phyloP scores from a whole-genome alignment of 2,888 invertebrate species.

The Thereva nobilitata region DNA sequence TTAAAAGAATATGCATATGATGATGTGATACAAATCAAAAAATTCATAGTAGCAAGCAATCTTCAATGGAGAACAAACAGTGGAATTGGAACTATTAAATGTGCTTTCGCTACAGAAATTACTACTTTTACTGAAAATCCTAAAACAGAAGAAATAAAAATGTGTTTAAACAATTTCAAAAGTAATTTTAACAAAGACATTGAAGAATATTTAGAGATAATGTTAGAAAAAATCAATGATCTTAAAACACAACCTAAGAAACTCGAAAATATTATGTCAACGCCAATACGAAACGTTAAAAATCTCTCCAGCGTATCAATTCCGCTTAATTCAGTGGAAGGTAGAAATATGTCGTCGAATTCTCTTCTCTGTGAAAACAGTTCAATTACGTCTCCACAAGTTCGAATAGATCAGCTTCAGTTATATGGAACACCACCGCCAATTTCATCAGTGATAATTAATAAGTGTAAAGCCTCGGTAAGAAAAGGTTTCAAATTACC shows the following conservation, averaged over 20 bases:
- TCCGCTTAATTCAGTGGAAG: conserved; percentile 10
- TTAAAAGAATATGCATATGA: conserved; percentile 60
- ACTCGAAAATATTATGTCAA: background rate
- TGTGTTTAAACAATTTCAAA: conserved; percentile 59
- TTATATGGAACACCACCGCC: conserved; percentile 64
- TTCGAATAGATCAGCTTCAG: conserved; percentile 60
- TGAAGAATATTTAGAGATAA: conserved; percentile 46
- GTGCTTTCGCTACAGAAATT: conserved; percentile 66
- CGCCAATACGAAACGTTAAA: conserved; percentile 5
- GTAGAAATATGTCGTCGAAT: background rate
- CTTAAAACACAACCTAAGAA: conserved; percentile 27
- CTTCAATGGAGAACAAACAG: conserved; percentile 64
- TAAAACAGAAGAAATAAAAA: conserved; percentile 60
- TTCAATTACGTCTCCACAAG: conserved; percentile 19
- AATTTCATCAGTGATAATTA: conserved; percentile 60
- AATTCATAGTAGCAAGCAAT: conserved; percentile 66
- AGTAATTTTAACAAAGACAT: conserved; percentile 47
- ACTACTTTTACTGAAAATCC: conserved; percentile 67
- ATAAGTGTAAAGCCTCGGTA: conserved; percentile 43
- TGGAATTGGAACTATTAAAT: conserved; percentile 61
- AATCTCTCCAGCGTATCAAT: conserved; percentile 6
- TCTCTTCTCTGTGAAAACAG: conserved; percentile 6
- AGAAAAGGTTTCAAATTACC: conserved; percentile 36
- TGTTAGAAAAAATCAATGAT: conserved; percentile 47
- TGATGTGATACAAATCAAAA: conserved; percentile 64